Conservation (phyloP, 2,888 invertebrate genomes). For the Rotaria magnacalcarata region DNA sequence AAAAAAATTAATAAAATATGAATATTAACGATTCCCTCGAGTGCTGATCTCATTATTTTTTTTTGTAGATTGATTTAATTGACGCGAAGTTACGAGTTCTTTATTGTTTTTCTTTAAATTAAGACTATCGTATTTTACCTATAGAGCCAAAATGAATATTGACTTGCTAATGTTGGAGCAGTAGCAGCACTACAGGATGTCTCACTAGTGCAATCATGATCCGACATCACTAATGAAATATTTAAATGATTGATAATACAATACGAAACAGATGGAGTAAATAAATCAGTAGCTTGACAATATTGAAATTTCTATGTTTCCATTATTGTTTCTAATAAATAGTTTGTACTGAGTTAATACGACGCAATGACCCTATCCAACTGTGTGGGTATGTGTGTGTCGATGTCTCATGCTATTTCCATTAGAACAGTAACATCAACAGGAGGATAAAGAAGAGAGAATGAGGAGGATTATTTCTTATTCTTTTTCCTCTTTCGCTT, state of each 20-base stretch:
- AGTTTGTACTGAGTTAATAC: neutral
- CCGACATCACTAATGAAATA: neutral
- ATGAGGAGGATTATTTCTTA: neutral
- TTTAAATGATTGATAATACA: neutral
- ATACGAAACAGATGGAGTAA: neutral
- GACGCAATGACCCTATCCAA: neutral
- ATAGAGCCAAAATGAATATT: constrained; percentile 17
- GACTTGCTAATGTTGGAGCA: neutral
- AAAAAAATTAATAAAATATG: neutral
- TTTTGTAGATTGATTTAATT: too few relatives aligned
- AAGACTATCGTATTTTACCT: neutral
- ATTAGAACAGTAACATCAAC: neutral
- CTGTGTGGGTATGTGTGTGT: neutral
- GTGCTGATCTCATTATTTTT: too few relatives aligned
- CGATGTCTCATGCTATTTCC: neutral
- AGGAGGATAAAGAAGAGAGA: constrained; percentile 10
- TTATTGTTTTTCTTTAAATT: too few relatives aligned
- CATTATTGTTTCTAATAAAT: neutral
- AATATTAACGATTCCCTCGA: neutral
- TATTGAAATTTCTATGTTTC: neutral
- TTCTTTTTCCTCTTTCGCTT: neutral
- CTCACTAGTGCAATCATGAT: neutral
- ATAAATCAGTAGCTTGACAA: neutral
- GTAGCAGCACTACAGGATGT: neutral
- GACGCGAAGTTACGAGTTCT: too few relatives aligned